A percentile compares a stretch with the other conserved stretches of the same genome.
Evolutionary conservation across 2,113 vertebrate species (phyloP).

Genomic region (Bos javanicus): DNA sequence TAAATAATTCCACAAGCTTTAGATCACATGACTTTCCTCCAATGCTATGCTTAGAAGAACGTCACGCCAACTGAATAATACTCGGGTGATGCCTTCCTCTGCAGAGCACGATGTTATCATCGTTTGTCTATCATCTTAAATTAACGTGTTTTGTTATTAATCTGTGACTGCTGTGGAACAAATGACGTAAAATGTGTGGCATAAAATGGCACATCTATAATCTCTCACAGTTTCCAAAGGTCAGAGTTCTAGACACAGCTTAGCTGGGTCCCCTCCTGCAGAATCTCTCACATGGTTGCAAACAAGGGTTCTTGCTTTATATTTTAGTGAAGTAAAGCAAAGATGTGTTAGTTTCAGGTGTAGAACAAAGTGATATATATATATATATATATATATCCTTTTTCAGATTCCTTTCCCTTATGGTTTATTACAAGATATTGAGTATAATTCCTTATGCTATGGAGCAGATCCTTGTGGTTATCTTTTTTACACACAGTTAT

Average conservation of each 20-base stretch:
- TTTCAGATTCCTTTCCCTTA: background rate
- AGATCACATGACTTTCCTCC: background rate
- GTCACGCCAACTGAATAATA: background rate
- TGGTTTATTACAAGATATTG: background rate
- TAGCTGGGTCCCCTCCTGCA: background rate
- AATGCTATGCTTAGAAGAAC: fast-evolving
- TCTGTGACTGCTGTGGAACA: background rate
- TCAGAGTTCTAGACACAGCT: background rate
- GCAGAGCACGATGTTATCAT: background rate
- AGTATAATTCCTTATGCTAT: background rate
- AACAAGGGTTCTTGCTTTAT: background rate
- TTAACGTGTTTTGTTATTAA: background rate
- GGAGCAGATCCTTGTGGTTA: background rate
- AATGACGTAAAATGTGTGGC: background rate
- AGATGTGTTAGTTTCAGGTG: background rate
- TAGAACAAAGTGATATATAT: background rate
- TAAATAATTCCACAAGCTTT: background rate
- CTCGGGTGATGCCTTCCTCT: background rate
- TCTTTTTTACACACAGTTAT: background rate
- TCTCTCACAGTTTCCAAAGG: background rate
- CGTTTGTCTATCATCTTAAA: background rate
- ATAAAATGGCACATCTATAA: background rate
- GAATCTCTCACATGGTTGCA: background rate
- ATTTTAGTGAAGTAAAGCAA: background rate
- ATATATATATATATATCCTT: background rate